Conservation (phyloP, 2,797 vertebrate species). For the Clarias fuscus region DNA sequence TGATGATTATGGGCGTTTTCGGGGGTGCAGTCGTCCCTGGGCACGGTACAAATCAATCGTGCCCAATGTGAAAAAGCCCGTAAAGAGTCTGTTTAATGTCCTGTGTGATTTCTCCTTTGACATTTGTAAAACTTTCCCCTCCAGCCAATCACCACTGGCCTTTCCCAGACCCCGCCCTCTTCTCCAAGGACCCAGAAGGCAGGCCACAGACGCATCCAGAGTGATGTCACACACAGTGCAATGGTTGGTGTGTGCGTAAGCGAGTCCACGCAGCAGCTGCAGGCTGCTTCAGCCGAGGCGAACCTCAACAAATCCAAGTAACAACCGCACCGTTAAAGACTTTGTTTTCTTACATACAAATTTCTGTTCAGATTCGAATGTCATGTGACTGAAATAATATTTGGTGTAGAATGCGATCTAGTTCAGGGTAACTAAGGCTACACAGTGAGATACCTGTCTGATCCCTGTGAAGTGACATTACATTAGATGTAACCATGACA, state of each 20-base stretch:
- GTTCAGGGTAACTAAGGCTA: background rate
- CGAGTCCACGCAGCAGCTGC: constrained; percentile 84
- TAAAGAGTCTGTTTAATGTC: background rate
- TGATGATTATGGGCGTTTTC: background rate
- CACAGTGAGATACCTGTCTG: background rate
- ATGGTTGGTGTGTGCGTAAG: constrained; percentile 77
- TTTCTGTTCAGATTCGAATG: background rate
- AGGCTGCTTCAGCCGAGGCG: constrained; percentile 81
- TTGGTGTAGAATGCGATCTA: background rate
- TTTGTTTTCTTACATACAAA: background rate
- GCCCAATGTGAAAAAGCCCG: too few relatives aligned
- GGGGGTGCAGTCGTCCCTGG: too few relatives aligned
- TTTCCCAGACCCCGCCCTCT: constrained; percentile 85
- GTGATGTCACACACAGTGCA: constrained; percentile 81
- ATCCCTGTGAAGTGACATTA: background rate
- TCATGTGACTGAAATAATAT: background rate
- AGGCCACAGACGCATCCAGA: constrained; percentile 84
- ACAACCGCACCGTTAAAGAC: constrained; percentile 27
- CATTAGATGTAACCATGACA: background rate
- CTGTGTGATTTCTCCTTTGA: background rate
- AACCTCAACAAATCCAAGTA: constrained; percentile 88
- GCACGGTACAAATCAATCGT: too few relatives aligned
- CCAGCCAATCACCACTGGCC: constrained; percentile 34
- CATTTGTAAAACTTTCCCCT: background rate
- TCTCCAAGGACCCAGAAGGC: constrained; percentile 85